Conservation (phyloP, 2,113 vertebrate species). For the Triplophysa tibetana region DNA sequence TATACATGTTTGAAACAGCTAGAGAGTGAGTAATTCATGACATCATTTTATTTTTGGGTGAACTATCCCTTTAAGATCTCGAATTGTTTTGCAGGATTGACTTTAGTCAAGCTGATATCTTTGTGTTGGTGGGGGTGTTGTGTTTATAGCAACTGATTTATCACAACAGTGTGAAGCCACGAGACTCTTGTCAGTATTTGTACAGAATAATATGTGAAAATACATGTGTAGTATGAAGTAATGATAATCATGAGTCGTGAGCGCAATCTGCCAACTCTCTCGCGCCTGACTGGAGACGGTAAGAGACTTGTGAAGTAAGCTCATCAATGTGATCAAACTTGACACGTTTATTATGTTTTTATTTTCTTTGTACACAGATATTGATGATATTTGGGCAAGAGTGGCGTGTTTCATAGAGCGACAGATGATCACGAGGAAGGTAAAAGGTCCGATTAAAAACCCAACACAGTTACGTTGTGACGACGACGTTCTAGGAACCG, state of each 20-base stretch:
- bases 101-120: too few species aligned
- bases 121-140: background rate
- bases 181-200: too few species aligned
- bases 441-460: slow-evolving; percentile 44
- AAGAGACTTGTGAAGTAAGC: background rate
- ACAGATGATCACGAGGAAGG: slow-evolving; percentile 75
- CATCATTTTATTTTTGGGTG: too few species aligned
- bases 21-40: too few species aligned
- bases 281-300: slow-evolving; percentile 61
- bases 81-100: too few species aligned
- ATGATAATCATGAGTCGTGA: slow-evolving; percentile 48
- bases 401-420: slow-evolving; percentile 74
- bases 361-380: slow-evolving; percentile 65
- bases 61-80: too few species aligned
- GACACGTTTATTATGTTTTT: background rate
- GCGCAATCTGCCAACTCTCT: slow-evolving; percentile 48
- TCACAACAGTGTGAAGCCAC: background rate
- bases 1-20: too few species aligned
- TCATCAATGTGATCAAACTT: too few species aligned
- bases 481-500: too few species aligned
- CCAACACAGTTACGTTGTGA: too few species aligned
- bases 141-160: background rate
- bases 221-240: slow-evolving; percentile 17
- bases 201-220: background rate
- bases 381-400: slow-evolving; percentile 74